phyloP scores from a whole-genome alignment of 2,888 invertebrate species.

The Leptopilina myrica region DNA sequence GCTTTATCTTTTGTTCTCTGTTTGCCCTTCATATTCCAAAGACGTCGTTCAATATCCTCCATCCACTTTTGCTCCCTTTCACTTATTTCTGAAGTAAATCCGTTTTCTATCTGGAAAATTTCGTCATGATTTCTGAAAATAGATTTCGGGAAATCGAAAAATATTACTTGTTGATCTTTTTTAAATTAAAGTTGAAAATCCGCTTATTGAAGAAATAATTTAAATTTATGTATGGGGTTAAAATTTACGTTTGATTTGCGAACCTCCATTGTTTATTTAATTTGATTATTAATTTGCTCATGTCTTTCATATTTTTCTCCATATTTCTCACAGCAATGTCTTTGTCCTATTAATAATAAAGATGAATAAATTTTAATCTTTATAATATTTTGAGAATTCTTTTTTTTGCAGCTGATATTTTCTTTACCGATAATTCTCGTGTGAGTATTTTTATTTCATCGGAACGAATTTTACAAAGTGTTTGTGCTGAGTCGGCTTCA shows the following conservation, averaged over 20 bases:
- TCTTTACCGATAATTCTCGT: conserved; percentile 58
- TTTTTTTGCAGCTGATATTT: not conserved
- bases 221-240: not conserved
- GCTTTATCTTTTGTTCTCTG: conserved; percentile 39
- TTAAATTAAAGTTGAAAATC: too few species aligned
- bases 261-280: conserved; percentile 34
- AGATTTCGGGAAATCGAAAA: not conserved
- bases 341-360: conserved; percentile 40
- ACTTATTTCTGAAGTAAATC: not conserved
- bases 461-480: conserved; percentile 66
- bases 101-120: not conserved
- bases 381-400: not conserved
- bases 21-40: conserved; percentile 27
- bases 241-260: not conserved
- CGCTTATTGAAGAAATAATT: too few species aligned
- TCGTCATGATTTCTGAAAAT: conserved; percentile 1
- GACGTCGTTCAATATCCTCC: conserved; percentile 44
- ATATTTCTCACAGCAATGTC: conserved; percentile 39
- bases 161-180: too few species aligned
- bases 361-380: not conserved
- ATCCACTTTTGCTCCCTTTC: conserved; percentile 33
- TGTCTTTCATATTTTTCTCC: conserved; percentile 31
- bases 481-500: conserved; percentile 67
- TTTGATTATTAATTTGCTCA: conserved; percentile 44
- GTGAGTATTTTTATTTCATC: conserved; percentile 62